Evolutionary conservation across 2,113 vertebrate species (phyloP), one percentile per base, ranked within the genome.

Genomic region (Girardinichthys multiradiatus): DNA sequence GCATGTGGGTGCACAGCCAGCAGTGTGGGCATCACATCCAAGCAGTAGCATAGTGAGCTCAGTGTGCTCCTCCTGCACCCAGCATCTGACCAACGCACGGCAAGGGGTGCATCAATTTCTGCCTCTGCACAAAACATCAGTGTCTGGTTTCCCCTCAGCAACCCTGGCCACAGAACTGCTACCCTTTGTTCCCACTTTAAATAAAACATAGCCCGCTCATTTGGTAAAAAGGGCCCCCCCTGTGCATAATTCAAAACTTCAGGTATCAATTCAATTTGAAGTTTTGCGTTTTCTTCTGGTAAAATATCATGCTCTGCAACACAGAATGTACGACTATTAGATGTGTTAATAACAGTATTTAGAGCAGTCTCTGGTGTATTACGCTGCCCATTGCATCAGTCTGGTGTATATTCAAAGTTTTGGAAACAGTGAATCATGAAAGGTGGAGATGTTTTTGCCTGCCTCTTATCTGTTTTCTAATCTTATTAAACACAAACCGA

Each of bases 191-290:
- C 79, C 83, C 77, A 72, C 60, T 89, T 90, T 93, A 89, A 93
- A 93, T 94, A 92, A 93, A 94, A 93, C 90, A 92, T 91, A 54
- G 67, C 31, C 17, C 74, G 61, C 82, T 87, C 84, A 92, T 90
- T 88, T 87, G 70, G 66, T 27, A 84, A 83, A 92, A 45, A 86
- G 87, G 85, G 76, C 68, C 17, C 24, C 59, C 68, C 58, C 62
- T 35, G 72, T 93, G 87, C 80, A 94, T 93, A 92, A 94, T 93
- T 92, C 76, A 93, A 54, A 74, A 24, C 62, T n/a, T 17, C 35
- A 74, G 70, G 68, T 87, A 78, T 90, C 78, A 68, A 67, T 80
- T 83, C 74, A 51, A 77, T 66, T n/a, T 37, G 19, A 48, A 45
- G 39, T 26, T 33, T 48, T 35, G 72, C 65, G n/a, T 61, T 61